phyloP scores from a whole-genome alignment of 2,797 vertebrate genomes.

The Varecia variegata region DNA sequence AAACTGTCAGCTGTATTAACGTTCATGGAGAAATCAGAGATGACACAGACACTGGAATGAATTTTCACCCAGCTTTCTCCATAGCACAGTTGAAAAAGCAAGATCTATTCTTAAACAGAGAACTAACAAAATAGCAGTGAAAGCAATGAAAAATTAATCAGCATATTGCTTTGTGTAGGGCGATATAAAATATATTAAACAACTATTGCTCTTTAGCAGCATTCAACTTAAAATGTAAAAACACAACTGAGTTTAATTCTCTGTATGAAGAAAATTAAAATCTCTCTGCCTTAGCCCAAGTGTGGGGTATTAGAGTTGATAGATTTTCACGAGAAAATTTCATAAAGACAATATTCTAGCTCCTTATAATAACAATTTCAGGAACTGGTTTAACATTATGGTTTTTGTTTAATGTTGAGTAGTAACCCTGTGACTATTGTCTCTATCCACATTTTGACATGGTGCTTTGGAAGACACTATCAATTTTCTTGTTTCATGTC shows the following conservation, averaged over 20 bases:
- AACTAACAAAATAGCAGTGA: not conserved
- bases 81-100: not conserved
- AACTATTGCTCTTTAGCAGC: not conserved
- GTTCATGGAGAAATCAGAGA: not conserved
- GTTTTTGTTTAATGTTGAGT: not conserved
- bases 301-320: not conserved
- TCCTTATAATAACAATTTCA: not conserved
- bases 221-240: not conserved
- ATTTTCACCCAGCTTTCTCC: not conserved
- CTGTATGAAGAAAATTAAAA: not conserved
- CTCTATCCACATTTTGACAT: not conserved
- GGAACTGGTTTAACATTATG: not conserved
- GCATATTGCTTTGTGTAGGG: not conserved
- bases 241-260: not conserved
- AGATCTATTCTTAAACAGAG: not conserved
- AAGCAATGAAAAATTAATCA: not conserved
- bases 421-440: not conserved
- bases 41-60: not conserved
- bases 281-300: not conserved
- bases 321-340: not conserved
- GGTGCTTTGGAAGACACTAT: not conserved
- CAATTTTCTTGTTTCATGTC: not conserved
- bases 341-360: not conserved
- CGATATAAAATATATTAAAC: not conserved
- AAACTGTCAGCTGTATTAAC: not conserved